phyloP scores from a whole-genome alignment of 2,113 vertebrate species.

The Solenodon paradoxus region DNA sequence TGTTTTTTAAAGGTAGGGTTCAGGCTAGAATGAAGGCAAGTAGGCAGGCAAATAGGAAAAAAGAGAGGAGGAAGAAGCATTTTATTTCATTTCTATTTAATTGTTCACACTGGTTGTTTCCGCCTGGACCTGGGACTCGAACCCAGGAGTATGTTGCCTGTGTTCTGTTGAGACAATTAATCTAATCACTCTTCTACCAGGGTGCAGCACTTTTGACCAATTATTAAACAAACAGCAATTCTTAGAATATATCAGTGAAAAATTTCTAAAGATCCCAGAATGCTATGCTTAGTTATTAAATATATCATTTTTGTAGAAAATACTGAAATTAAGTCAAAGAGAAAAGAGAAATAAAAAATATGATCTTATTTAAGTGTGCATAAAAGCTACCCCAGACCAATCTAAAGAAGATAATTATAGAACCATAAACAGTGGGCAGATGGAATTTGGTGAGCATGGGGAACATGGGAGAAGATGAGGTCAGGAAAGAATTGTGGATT shows the following conservation, averaged over 20 bases:
- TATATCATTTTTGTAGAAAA: not conserved
- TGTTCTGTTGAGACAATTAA: too few species aligned
- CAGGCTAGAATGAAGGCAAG: too few species aligned
- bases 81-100: too few species aligned
- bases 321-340: not conserved
- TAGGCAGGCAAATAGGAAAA: too few species aligned
- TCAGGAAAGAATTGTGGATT: not conserved
- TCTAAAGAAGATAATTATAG: not conserved
- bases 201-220: not conserved
- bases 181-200: too few species aligned
- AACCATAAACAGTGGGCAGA: accelerated
- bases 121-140: too few species aligned
- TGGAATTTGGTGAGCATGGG: not conserved
- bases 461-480: not conserved
- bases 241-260: not conserved
- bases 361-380: not conserved
- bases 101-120: too few species aligned
- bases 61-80: too few species aligned
- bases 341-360: not conserved
- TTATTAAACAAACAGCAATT: not conserved
- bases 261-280: not conserved
- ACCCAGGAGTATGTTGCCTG: too few species aligned
- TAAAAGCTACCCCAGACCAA: not conserved
- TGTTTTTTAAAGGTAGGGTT: too few species aligned
- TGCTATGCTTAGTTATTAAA: not conserved